These are phyloP conservation scores for Gymnogyps californianus DNA, from an alignment of 2,113 vertebrate genomes.

Conservation along the genomic window DNA sequence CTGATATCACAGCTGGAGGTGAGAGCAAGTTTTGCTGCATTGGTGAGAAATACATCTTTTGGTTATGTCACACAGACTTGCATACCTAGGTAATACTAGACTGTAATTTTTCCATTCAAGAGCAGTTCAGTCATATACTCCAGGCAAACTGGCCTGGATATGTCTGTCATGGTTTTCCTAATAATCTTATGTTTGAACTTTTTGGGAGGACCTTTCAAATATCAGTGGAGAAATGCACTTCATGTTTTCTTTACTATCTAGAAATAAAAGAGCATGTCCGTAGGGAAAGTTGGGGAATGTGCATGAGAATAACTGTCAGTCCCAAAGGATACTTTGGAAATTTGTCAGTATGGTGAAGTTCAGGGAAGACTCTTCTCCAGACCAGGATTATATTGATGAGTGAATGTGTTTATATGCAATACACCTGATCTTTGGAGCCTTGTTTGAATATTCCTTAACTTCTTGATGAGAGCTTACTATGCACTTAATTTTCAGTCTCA, in stretches of 20 bases:
- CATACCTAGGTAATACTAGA: background rate
- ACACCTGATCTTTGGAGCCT: background rate
- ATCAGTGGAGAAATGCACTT: background rate
- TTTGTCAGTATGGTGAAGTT: background rate
- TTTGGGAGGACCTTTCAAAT: background rate
- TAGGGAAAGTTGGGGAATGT: background rate
- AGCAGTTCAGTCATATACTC: background rate
- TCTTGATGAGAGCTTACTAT: background rate
- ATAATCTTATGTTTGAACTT: background rate
- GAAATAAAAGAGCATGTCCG: background rate
- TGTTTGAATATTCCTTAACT: background rate
- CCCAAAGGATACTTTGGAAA: background rate
- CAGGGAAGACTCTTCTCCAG: background rate
- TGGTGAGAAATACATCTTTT: background rate
- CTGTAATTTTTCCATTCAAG: background rate
- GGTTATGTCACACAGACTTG: background rate
- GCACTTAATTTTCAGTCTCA: background rate
- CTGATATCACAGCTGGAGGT: slow-evolving; percentile 8
- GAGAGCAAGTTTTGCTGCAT: slow-evolving; percentile 30
- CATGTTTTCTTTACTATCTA: background rate
- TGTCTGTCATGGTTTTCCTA: background rate
- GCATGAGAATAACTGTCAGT: background rate
- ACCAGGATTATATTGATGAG: background rate
- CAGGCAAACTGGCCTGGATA: background rate
- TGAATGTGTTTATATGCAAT: background rate